These are phyloP conservation scores for Ganaspis brasiliensis DNA, from an alignment of 2,888 invertebrate genomes.

Conservation along the genomic window DNA sequence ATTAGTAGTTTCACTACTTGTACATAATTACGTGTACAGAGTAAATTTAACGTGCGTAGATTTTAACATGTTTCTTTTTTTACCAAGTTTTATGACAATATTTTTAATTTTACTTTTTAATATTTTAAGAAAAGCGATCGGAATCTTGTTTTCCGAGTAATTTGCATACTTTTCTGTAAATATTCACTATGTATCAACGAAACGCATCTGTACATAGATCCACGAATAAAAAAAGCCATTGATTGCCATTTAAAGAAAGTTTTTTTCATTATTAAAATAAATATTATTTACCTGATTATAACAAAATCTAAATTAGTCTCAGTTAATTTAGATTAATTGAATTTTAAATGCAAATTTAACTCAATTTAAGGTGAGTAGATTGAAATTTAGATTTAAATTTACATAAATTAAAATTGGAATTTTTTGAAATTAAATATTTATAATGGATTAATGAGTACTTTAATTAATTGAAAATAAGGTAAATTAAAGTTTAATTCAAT, in stretches of 20 bases:
- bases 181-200: conserved; percentile 68
- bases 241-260: conserved; percentile 51
- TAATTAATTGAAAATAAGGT: too few relatives aligned
- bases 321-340: too few relatives aligned
- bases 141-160: conserved; percentile 55
- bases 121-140: conserved; percentile 23
- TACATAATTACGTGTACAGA: conserved; percentile 50
- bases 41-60: conserved; percentile 51
- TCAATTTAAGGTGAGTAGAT: too few relatives aligned
- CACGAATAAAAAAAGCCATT: conserved; percentile 78
- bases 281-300: not conserved
- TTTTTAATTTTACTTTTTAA: conserved; percentile 30
- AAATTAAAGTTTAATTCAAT: too few relatives aligned
- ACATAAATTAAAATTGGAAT: too few relatives aligned
- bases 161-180: conserved; percentile 62
- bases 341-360: too few relatives aligned
- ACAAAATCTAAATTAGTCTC: too few relatives aligned
- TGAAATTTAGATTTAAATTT: too few relatives aligned
- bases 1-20: conserved; percentile 38
- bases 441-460: too few relatives aligned
- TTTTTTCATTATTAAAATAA: conserved; percentile 13
- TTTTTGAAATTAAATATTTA: too few relatives aligned
- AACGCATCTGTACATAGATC: conserved; percentile 76
- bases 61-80: conserved; percentile 47
- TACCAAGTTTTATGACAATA: conserved; percentile 44